Conservation (phyloP, 2,888 invertebrate genomes). For the Axea sp. region DNA sequence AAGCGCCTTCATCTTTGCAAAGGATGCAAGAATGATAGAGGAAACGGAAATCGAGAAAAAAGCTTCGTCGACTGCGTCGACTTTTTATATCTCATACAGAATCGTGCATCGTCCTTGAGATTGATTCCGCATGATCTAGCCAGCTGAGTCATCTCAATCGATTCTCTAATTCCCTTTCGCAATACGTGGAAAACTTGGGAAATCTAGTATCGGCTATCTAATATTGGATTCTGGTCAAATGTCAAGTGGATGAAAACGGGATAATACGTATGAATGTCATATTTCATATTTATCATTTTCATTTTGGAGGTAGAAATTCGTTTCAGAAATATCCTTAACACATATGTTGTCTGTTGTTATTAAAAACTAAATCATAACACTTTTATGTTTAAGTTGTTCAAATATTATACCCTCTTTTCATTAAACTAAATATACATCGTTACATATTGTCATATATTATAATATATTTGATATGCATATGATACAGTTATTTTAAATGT, state of each 20-base stretch:
- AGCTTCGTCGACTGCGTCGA: constrained; percentile 46
- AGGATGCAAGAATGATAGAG: constrained; percentile 54
- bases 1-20: constrained; percentile 52
- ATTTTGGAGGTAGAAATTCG: too few species aligned
- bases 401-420: too few species aligned
- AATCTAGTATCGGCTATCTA: constrained; percentile 18
- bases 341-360: too few species aligned
- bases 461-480: too few species aligned
- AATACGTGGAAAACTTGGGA: constrained; percentile 22
- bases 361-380: too few species aligned
- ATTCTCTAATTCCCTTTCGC: constrained; percentile 49
- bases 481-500: too few species aligned
- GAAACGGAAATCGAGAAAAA: constrained; percentile 56
- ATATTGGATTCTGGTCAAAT: constrained; percentile 30
- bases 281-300: too few species aligned
- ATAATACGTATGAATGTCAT: too few species aligned
- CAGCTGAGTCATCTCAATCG: constrained; percentile 58
- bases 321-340: too few species aligned
- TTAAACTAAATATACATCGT: too few species aligned
- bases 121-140: constrained; percentile 65
- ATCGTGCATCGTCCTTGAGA: constrained; percentile 54
- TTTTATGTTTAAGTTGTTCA: too few species aligned
- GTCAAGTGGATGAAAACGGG: constrained; percentile 28
- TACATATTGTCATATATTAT: too few species aligned
- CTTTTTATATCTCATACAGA: constrained; percentile 47